Conservation (phyloP, 2,888 invertebrate species). For the Teleiodes luculella region DNA sequence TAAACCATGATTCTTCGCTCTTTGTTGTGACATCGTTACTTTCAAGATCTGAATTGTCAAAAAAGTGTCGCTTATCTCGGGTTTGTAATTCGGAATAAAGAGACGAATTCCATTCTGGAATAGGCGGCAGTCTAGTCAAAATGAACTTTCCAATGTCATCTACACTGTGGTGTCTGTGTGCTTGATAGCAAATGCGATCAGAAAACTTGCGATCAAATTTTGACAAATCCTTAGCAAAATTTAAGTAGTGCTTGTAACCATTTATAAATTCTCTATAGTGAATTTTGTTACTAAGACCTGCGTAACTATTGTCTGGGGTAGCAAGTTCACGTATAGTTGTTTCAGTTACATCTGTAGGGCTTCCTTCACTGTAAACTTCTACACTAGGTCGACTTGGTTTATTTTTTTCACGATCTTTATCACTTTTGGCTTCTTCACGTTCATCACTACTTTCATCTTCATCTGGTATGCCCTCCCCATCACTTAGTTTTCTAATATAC, state of each 20-base stretch:
- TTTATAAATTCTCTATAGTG: conserved; percentile 59
- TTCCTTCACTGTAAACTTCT: not conserved
- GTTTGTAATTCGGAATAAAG: conserved; percentile 8
- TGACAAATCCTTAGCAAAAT: conserved; percentile 36
- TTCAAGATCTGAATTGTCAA: conserved; percentile 49
- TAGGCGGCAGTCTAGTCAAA: conserved; percentile 52
- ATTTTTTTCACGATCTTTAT: too few species aligned
- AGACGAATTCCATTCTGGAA: conserved; percentile 18
- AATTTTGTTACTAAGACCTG: conserved; percentile 49
- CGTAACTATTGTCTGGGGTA: conserved; percentile 34
- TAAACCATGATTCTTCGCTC: conserved; percentile 61
- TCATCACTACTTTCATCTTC: not conserved
- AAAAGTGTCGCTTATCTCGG: conserved; percentile 32
- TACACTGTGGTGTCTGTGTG: conserved; percentile 62
- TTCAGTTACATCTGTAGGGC: not conserved
- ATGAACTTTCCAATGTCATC: conserved; percentile 69
- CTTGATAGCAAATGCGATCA: conserved; percentile 56
- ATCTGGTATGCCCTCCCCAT: conserved; percentile 32
- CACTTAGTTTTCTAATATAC: conserved; percentile 27
- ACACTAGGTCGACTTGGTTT: not conserved
- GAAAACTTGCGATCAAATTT: conserved; percentile 53
- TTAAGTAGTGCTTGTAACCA: conserved; percentile 60
- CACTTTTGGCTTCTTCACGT: not conserved
- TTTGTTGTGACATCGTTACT: conserved; percentile 58
- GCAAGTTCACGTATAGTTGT: not conserved